Percentiles rank a stretch among this genome's conserved stretches.
phyloP scores from a whole-genome alignment of 2,888 invertebrate genomes.

The Morpho achilles region DNA sequence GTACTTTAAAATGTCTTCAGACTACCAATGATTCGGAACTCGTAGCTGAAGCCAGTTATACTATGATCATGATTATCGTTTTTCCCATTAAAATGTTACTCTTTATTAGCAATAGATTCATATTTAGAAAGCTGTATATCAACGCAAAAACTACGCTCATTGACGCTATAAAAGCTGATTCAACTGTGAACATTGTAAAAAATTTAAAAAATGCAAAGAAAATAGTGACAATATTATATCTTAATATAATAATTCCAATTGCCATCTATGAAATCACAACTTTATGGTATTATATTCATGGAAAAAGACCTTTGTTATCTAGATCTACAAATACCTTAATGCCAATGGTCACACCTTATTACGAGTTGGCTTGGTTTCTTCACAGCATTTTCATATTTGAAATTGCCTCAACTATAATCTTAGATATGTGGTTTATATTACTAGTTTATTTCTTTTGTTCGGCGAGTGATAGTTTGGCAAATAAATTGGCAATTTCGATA shows the following conservation, averaged over 20 bases:
- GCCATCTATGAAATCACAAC: slow-evolving; percentile 38
- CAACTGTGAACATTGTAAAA: slow-evolving; percentile 26
- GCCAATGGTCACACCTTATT: slow-evolving; percentile 53
- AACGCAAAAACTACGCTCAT: slow-evolving; percentile 43
- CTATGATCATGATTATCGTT: slow-evolving; percentile 39
- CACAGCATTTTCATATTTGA: slow-evolving; percentile 46
- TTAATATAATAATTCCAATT: slow-evolving; percentile 37
- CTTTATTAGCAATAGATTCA: slow-evolving; percentile 35
- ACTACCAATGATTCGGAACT: slow-evolving; percentile 36
- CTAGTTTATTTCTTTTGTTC: slow-evolving; percentile 44
- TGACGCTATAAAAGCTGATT: slow-evolving; percentile 35
- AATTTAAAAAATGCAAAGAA: slow-evolving; percentile 34
- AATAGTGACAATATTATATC: slow-evolving; percentile 34
- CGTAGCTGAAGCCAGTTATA: slow-evolving; percentile 49
- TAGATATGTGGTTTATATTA: slow-evolving; percentile 55
- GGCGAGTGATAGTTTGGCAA: slow-evolving; percentile 40
- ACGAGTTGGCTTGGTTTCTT: slow-evolving; percentile 47
- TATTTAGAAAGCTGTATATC: slow-evolving; percentile 42
- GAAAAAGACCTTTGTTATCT: slow-evolving; percentile 44
- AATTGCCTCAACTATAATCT: slow-evolving; percentile 38
- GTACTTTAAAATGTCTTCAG: slow-evolving; percentile 44
- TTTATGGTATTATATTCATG: slow-evolving; percentile 45
- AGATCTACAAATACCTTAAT: slow-evolving; percentile 48
- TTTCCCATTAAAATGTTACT: slow-evolving; percentile 41
- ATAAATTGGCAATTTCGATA: slow-evolving; percentile 34